A percentile compares a stretch with the other conserved stretches of the same genome.
These are phyloP conservation scores for Caenorhabditis afra DNA, from an alignment of 2,888 invertebrate species.

Conservation along the genomic window DNA sequence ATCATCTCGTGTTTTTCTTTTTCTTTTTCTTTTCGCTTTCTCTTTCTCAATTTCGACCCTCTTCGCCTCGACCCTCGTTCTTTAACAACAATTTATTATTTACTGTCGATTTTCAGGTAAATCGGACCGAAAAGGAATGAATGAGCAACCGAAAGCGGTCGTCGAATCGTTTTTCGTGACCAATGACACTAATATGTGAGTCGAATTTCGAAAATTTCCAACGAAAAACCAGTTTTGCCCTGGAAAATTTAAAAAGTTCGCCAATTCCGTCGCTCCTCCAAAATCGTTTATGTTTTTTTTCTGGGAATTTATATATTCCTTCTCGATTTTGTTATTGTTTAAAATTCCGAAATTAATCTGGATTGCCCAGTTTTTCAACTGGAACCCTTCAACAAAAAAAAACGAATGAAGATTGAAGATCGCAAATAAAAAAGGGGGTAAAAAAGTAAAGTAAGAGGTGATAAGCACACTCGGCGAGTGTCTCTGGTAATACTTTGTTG, in stretches of 20 bases:
- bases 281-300: conserved; percentile 5
- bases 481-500: conserved; percentile 4
- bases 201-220: conserved; percentile 5
- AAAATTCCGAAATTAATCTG: not conserved
- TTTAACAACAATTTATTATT: too few relatives aligned
- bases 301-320: not conserved
- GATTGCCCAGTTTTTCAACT: too few relatives aligned
- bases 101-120: conserved; percentile 3
- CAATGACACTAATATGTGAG: conserved; percentile 48
- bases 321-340: not conserved
- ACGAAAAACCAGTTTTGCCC: conserved; percentile 1
- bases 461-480: not conserved
- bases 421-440: not conserved
- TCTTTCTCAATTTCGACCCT: too few relatives aligned
- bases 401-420: too few relatives aligned
- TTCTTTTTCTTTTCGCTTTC: not conserved
- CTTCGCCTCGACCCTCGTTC: too few relatives aligned
- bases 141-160: conserved; percentile 50
- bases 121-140: conserved; percentile 34
- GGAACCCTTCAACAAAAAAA: too few relatives aligned
- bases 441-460: not conserved
- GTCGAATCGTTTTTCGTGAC: conserved; percentile 38
- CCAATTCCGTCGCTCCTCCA: too few relatives aligned
- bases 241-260: too few relatives aligned
- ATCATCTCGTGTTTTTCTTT: conserved; percentile 1